phyloP scores from a whole-genome alignment of 2,888 invertebrate genomes.

The Ophraella communa region DNA sequence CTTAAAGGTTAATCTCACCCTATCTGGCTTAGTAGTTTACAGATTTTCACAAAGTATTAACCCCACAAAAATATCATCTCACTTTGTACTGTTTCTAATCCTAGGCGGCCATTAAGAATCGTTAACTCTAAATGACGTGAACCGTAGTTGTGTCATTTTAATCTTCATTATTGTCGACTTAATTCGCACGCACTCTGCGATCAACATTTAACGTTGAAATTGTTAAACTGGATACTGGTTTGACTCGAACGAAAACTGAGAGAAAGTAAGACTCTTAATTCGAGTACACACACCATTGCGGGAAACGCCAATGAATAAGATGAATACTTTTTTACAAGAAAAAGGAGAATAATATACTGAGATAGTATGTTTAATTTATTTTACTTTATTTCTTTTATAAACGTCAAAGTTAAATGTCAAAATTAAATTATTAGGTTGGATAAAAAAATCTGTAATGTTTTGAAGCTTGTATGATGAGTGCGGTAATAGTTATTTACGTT shows the following conservation, averaged over 20 bases:
- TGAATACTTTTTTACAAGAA: no score
- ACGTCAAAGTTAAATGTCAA: no score
- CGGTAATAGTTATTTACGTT: no score
- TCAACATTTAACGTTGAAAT: conserved; percentile 54
- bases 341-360: no score
- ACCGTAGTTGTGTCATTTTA: conserved; percentile 53
- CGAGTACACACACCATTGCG: background rate
- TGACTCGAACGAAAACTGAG: conserved; percentile 6
- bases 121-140: conserved; percentile 50
- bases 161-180: conserved; percentile 56
- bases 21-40: background rate
- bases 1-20: background rate
- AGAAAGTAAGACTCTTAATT: conserved; percentile 4
- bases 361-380: no score
- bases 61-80: conserved; percentile 9
- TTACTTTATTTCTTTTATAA: no score
- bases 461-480: no score
- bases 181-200: conserved; percentile 58
- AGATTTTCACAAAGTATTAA: conserved; percentile 8
- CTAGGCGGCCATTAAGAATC: conserved; percentile 34
- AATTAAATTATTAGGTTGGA: no score
- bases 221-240: conserved; percentile 44
- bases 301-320: background rate
- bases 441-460: no score
- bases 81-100: conserved; percentile 32